Evolutionary conservation across 2,113 vertebrate species (phyloP), one percentile per base, ranked within the genome.

Genomic region (Podarcis raffonei): DNA sequence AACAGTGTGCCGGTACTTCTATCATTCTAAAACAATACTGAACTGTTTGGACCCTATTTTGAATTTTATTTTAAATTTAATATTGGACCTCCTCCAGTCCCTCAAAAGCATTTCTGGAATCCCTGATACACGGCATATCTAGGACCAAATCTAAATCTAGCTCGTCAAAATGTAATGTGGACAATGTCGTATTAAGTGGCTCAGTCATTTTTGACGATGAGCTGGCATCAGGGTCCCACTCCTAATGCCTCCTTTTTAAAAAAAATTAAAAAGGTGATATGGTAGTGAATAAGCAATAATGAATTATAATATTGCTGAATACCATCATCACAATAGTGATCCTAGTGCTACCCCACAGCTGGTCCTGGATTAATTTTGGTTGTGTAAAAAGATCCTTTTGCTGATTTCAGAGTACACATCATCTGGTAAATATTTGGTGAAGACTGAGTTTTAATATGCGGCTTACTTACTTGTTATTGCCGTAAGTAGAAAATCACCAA

Each of bases 401-500:
- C 25, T 22, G 22, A 39, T 85, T 76, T 76, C 53, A 11, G 23
- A 59, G 16, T 69, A 39, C 15, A 39, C 6, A 69, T 18, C 25
- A 66, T 42, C 25, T 79, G 18, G 20, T 71, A 23, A 78, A 71
- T 84, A 87, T 32, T 37, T 90, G 18, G 35, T 81, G 62, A 53
- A 66, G 86, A 53, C 66, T 84, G 85, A 6, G 30, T 27, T 78
- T 91, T 79, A 5, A 78, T 0, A 1, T 18, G 16, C 39, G 48
- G 32, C 79, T 35, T 87, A 35, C 79, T 35, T 88, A 48, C 37
- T 39, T 88, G 83, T 88, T 77, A 81, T 3, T 11, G 48, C 48
- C 92, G n/a, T 83, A 32, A 72, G 78, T 48, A 22, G 77, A 42
- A 89, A 42, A 30, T 81, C 87, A 86, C 42, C 42, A 83, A 65